A percentile compares a stretch with the other conserved stretches of the same genome.
These are phyloP conservation scores for Pipistrellus pipistrellus DNA, from an alignment of 2,797 vertebrate genomes.

Conservation along the genomic window DNA sequence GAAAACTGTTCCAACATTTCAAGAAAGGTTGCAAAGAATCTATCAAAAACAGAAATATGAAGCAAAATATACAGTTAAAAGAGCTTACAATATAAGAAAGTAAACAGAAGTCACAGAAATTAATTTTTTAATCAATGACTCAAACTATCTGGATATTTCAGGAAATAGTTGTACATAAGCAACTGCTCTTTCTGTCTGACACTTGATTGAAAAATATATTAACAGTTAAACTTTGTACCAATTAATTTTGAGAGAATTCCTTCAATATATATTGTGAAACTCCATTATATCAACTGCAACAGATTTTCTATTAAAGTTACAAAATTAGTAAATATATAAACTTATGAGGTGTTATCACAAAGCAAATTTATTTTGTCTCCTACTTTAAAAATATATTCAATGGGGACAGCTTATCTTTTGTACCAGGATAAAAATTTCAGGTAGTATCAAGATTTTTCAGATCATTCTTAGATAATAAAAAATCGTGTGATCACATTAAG, in stretches of 20 bases:
- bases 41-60: conserved; percentile 22
- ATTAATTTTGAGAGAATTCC: not conserved
- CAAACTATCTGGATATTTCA: conserved; percentile 22
- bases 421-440: not conserved
- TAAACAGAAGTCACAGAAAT: conserved; percentile 12
- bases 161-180: not conserved
- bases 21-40: not conserved
- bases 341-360: not conserved
- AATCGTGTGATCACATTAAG: too few species aligned
- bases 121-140: conserved; percentile 22
- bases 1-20: conserved; percentile 26
- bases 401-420: not conserved
- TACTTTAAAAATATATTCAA: not conserved
- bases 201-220: not conserved
- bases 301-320: not conserved
- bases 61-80: not conserved
- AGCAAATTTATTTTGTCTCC: conserved; percentile 3
- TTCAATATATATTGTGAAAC: not conserved
- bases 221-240: conserved; percentile 26
- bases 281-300: not conserved
- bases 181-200: not conserved
- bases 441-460: not conserved
- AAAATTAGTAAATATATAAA: not conserved
- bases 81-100: not conserved
- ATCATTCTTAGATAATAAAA: not conserved